Evolutionary conservation across 2,797 vertebrate species (phyloP), one percentile per base, ranked within the genome.

Genomic region (Vultur gryphus): DNA sequence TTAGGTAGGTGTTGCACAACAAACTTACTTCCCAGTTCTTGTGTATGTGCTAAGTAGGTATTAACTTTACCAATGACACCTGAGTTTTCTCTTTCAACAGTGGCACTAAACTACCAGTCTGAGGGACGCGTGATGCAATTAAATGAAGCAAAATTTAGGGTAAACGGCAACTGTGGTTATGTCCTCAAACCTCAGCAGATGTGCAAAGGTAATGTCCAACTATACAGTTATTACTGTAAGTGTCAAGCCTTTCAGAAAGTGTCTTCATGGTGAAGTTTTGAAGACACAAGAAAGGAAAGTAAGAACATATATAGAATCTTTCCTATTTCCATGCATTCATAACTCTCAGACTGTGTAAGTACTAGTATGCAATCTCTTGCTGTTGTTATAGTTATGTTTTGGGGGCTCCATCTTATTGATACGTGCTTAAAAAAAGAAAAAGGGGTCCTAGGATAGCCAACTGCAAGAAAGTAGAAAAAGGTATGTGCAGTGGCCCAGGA

Each of bases 31-130:
- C 48, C 62, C 16, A 2, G 17, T 8, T 20, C 17, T 6, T 43
- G 37, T 26, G 18, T 35, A 7, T 19, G 9, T 78, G 51, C 19
- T 31, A 6, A 35, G 23, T 51, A 14, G 35, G 13, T 16, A 6
- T 4, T 15, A 10, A 4, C 62, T 69, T 62, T 10, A 20, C n/a
- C 66, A 26, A 5, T 62, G 77, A 94, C 44, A 49, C 26, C 58
- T 16, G n/a, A 20, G 84, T 62, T 61, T 72, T 89, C 48, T 85
- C 59, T 75, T 75, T 87, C 51, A 48, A 87, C 97, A 99, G 99
- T 99, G 97, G 99, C 99, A n/a, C 97, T 99, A 39, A 99, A 99
- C 98, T 99, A 99, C 96, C 99, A 99, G 97, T 99, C 99, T 6
- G 99, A 99, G 92, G 99, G 99, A 29, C 98, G 99, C 31, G 99